Evolutionary conservation across 2,113 vertebrate species (phyloP).

Genomic region (Calyptommatus sinebrachiatus): DNA sequence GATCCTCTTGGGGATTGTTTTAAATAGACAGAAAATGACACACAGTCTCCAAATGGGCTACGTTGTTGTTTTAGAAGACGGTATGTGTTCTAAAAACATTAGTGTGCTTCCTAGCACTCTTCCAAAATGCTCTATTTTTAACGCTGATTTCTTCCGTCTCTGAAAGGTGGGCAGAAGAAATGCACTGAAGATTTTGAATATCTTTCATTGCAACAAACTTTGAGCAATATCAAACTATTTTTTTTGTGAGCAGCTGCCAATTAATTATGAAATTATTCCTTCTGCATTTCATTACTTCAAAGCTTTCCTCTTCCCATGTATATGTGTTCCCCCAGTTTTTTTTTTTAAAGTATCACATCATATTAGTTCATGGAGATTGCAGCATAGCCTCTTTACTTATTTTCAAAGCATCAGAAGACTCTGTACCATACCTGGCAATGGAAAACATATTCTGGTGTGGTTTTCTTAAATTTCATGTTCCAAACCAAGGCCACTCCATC

Average conservation of each 20-base stretch:
- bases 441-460: constrained; percentile 95
- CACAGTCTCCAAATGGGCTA: constrained; percentile 57
- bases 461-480: constrained; percentile 99
- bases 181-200: constrained; percentile 17
- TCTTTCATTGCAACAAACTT: constrained; percentile 4
- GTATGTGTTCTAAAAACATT: constrained; percentile 66
- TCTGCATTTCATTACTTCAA: background rate
- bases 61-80: constrained; percentile 57
- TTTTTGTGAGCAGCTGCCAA: background rate
- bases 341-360: background rate
- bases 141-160: constrained; percentile 41
- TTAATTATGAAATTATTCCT: background rate
- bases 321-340: background rate
- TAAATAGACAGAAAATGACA: constrained; percentile 75
- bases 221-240: background rate
- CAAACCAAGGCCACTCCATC: constrained; percentile 94
- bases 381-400: background rate
- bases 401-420: background rate
- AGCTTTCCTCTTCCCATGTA: background rate
- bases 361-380: too few species aligned
- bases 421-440: constrained; percentile 88
- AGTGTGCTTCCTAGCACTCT: constrained; percentile 53
- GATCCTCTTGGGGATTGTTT: constrained; percentile 69
- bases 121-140: constrained; percentile 64
- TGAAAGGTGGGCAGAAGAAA: constrained; percentile 42